Base-by-base conservation (phyloP, 2,797 vertebrate species). In the Bucorvus abyssinicus region DNA sequence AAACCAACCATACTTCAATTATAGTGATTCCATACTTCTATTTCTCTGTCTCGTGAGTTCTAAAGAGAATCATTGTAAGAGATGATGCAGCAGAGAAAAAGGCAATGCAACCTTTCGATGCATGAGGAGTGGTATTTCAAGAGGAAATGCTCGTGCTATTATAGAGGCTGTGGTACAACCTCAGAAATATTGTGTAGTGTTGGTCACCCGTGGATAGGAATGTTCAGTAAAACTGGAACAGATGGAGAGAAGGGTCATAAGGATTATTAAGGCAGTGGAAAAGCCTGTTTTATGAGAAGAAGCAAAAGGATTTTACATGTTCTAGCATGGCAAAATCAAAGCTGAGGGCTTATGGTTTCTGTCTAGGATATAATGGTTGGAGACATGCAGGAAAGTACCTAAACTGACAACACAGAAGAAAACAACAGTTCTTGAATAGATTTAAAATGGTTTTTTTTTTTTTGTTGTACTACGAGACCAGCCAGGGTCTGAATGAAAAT, bases 211-310 rank as follows among this genome's bases (percentile, higher is more conserved):
- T 70, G 77, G 88, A 84, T 74, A 82, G 74, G 81, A 93, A 95
- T 87, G 90, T 76, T 84, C 60, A 42, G 60, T 79, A 95, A 95
- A 96, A 85, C 88, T 90, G 81, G 93, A 96, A 95, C 93, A 95
- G 92, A 96, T 94, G 92, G 77, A 89, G 52, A 29, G 52, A 70
- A 90, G 60, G 68, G 71, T 92, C 86, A 38, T 45, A 67, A 83
- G 77, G 63, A 84, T 76, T 89, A 78, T 91, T 82, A 89, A 89
- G 59, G 44, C 70, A 93, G 13, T 26, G 68, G 52, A 49, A 95
- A 90, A 89, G 3, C 5, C 71, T 42, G 9, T 80, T 95, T 86
- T 83, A 53, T 83, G 38, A 87, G 78, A 92, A 94, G 74, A 65
- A 84, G 34, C 47, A 73, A 92, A 79, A 83, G n/a, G 49, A 70